A percentile compares a stretch with the other conserved stretches of the same genome.
Evolutionary conservation across 1,140 invertebrate genomes (phyloP).

Genomic region (Sipha flava): DNA sequence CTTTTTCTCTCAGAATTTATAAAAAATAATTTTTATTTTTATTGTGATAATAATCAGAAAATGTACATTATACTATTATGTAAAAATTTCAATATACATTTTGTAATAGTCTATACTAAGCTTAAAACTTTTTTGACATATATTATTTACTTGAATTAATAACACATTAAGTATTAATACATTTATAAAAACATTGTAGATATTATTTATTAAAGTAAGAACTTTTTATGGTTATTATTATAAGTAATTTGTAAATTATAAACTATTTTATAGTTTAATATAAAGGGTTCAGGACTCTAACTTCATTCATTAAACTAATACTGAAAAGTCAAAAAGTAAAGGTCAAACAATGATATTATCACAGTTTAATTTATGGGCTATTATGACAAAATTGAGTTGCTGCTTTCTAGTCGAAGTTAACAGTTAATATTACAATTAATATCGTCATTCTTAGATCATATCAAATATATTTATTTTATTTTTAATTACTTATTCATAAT

Average conservation of each 20-base stretch:
- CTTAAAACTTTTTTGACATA: no score
- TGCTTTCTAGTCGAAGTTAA: neutral
- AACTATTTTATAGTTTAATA: neutral
- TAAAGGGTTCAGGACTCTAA: neutral
- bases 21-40: no score
- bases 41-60: no score
- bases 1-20: no score
- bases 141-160: no score
- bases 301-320: slow-evolving; percentile 8
- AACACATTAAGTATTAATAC: no score
- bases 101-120: no score
- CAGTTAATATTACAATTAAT: neutral
- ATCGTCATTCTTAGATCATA: neutral
- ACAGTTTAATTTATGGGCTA: slow-evolving; percentile 8
- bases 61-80: no score
- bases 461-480: no score
- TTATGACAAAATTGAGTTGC: neutral
- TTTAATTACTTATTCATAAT: no score
- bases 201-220: neutral
- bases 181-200: no score
- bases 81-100: no score
- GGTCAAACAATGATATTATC: slow-evolving; percentile 17
- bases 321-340: slow-evolving; percentile 3
- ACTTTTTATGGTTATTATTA: neutral
- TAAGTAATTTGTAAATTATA: neutral